Evolutionary conservation across 2,797 vertebrate species (phyloP), one percentile per base, ranked within the genome.

Genomic region (Sebastes matsubarae): DNA sequence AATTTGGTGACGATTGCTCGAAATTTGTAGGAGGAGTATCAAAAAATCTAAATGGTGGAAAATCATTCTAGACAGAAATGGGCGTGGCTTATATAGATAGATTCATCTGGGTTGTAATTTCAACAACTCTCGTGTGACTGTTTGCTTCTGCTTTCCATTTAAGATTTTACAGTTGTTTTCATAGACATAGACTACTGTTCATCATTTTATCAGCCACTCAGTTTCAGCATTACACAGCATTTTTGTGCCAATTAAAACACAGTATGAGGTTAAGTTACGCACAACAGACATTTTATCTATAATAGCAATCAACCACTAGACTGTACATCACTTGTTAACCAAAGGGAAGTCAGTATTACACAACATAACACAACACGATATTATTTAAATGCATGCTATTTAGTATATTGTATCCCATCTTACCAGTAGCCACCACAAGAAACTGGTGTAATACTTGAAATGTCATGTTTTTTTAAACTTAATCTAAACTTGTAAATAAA

Each of bases 81-180:
- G 42, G 7, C 16, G 3, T 46, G 16, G 16, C 16, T 46, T 50
- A 50, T 50, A 50, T 18, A 50, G 16, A 50, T 18, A 50, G 42
- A 50, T 50, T 50, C 16, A 18, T 20, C 42, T 50, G 42, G 9
- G 22, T 63, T 63, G 6, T 59, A 42, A 22, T 16, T 29, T 60
- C 20, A 38, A 38, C 12, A 34, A 7, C 10, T 78, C 20, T 18
- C 42, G 30, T 63, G 22, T 75, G 8, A 55, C 14, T 29, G 50
- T n/a, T 52, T 52, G 18, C 50, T 9, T 52, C 50, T 52, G 46
- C 61, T 81, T 64, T 79, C 34, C 8, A 25, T 80, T 60, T 72
- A 60, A 68, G 13, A 25, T 36, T 27, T 27, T 55, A 32, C 34
- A 30, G 25, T 46, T 59, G 16, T 36, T 75, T 36, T 3, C 3